Base-by-base conservation (phyloP, 35 echinoderm and acorn worm genomes). In the Heliocidaris erythrogramma region DNA sequence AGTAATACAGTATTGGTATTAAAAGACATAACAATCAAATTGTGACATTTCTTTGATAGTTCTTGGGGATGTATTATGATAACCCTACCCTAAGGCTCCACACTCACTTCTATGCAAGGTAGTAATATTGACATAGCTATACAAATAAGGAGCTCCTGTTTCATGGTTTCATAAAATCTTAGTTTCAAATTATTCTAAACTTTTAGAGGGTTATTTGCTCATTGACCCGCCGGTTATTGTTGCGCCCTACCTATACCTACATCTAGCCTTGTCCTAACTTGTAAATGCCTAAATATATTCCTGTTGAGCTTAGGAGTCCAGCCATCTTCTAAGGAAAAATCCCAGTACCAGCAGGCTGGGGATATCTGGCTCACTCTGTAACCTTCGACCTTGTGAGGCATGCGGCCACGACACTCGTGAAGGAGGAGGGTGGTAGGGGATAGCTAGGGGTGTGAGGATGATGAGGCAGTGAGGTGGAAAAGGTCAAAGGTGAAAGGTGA, bases 261-360 rank as follows among this genome's bases (percentile, higher is more conserved):
- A 78, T 78, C 65, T 78, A 78, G 18, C 30, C 87, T 89, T 48
- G 13, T 89, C 31, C 31, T 89, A 89, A 24, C 31, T 11, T 89
- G 47, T 48, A 89, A 48, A 32, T 42, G 31, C 24, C 87, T 89
- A 89, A 89, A 48, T 48, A 89, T 47, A 42, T 32, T 31, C 47
- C 47, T 48, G 47, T 89, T 89, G 87, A 89, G 87, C 87, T 89
- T 89, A 24, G 87, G 30, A 32, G 47, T 48, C 87, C 87, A 89
- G 30, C 87, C 87, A 17, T 32, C 47, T 42, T 89, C 87, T 35
- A 89, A 89, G 10, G 87, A 89, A 13, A 89, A 18, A 16, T 89
- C 87, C 87, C 87, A 89, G 47, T 89, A 89, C 87, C 87, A 89
- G 32, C 12, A 89, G 5, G 32, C 87, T 89, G 87, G 87, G 47